Base-by-base conservation (phyloP, 2,113 vertebrate genomes). In the Calypte anna region DNA sequence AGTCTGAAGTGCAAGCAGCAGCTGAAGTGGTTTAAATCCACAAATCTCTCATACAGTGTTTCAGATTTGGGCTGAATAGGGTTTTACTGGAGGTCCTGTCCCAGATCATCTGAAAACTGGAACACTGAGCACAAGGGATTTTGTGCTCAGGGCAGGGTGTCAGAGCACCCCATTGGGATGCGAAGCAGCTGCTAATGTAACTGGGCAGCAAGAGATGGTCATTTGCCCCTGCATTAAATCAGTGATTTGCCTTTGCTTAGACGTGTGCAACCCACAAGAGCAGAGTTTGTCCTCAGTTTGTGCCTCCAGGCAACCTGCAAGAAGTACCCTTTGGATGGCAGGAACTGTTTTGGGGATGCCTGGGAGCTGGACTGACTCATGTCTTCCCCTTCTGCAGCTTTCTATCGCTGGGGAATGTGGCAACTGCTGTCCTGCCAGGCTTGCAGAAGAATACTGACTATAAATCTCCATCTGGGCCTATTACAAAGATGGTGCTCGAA, bases 391-490 rank as follows among this genome's bases (percentile, higher is more conserved):
- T 12, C 58, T 36, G 24, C 90, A 99, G 99, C 95, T 99, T 84
- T 98, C 97, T 11, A 94, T 99, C 2, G 94, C 98, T 53, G 99
- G 99, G 99, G 16, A 95, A 97, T 6, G 97, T 98, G 69, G 97
- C 96, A 9, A 97, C 96, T 1, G 98, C 98, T 0, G 46, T 98
- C 66, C 97, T 99, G 94, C 97, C 98, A 27, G 98, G 97, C 9
- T 96, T 99, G 95, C 98, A 98, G 93, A 98, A 98, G 63, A 98
- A 98, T 77, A 97, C 97, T 2, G 99, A 99, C 72, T 99, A 99
- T 73, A 98, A 99, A 98, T 99, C 84, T 99, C 99, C 44, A 97
- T 99, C 88, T 99, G 99, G 81, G 99, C 99, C 3, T 98, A 98
- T 33, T 99, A 99, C 84, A 97, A 97, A 27, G 99, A 99, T 2